Evolutionary conservation across 2,113 vertebrate genomes (phyloP).

Genomic region (Onychorhynchus coronatus): DNA sequence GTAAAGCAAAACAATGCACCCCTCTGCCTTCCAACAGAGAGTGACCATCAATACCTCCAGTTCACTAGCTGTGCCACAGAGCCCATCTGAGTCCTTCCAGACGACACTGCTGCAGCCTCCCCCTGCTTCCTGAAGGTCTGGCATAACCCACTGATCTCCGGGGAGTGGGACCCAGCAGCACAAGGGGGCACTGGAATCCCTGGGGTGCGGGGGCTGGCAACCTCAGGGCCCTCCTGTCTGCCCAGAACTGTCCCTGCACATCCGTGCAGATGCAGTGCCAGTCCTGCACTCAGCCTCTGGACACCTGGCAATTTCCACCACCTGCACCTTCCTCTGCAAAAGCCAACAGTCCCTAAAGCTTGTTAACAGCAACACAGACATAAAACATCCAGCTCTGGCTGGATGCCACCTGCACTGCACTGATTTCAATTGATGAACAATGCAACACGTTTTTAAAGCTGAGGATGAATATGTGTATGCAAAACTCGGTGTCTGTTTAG

Average conservation of each 20-base stretch:
- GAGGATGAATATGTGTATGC: fast-evolving
- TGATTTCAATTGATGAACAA: neutral
- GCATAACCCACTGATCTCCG: neutral
- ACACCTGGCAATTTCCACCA: neutral
- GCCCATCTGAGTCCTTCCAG: neutral
- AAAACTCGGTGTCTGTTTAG: neutral
- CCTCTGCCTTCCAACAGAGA: neutral
- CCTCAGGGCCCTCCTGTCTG: fast-evolving
- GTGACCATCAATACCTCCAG: fast-evolving
- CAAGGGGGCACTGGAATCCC: neutral
- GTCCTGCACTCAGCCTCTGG: fast-evolving
- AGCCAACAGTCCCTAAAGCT: neutral
- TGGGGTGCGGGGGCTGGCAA: neutral
- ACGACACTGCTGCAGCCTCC: neutral
- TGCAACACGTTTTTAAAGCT: neutral
- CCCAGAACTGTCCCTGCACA: neutral
- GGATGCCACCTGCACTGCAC: neutral
- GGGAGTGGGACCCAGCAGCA: neutral
- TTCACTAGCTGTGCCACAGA: neutral
- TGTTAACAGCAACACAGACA: neutral
- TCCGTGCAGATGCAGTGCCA: fast-evolving
- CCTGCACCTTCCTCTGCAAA: neutral
- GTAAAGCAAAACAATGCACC: neutral
- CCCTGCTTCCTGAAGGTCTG: neutral
- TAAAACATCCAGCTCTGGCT: neutral